These are phyloP conservation scores for Megamerina dolium DNA, from an alignment of 2,888 invertebrate genomes.

Conservation along the genomic window DNA sequence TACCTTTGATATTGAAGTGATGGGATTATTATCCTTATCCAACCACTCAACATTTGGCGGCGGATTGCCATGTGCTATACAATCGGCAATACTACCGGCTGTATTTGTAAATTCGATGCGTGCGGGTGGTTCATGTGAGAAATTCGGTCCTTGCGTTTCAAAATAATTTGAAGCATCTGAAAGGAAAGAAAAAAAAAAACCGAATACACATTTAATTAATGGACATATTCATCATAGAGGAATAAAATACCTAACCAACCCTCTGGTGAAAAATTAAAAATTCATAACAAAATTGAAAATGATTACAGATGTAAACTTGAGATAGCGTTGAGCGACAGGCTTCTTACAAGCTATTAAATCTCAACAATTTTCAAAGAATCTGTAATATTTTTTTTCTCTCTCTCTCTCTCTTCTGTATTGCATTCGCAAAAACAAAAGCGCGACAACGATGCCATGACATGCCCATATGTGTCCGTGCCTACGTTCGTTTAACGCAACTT, in stretches of 20 bases:
- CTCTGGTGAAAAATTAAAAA: not conserved
- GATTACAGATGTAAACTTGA: conserved; percentile 23
- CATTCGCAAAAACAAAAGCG: too few relatives aligned
- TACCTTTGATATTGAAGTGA: conserved; percentile 52
- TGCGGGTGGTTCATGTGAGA: conserved; percentile 53
- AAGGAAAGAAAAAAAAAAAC: conserved; percentile 6
- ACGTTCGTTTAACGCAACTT: too few relatives aligned
- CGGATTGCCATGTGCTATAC: conserved; percentile 54
- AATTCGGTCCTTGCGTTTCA: conserved; percentile 55
- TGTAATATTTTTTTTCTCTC: not conserved
- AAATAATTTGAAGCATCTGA: conserved; percentile 49
- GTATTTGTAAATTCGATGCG: conserved; percentile 55
- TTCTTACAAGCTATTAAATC: conserved; percentile 11
- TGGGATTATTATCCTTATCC: conserved; percentile 52
- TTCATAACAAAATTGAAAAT: conserved; percentile 10
- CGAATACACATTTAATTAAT: not conserved
- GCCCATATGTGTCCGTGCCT: too few relatives aligned
- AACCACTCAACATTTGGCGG: conserved; percentile 54
- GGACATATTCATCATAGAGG: not conserved
- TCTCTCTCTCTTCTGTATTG: not conserved
- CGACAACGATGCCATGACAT: too few relatives aligned
- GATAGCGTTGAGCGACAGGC: conserved; percentile 15
- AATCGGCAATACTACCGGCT: conserved; percentile 53
- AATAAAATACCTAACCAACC: not conserved
- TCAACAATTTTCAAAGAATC: conserved; percentile 16